phyloP scores from a whole-genome alignment of 1,140 invertebrate species.

The Drosophila sechellia region DNA sequence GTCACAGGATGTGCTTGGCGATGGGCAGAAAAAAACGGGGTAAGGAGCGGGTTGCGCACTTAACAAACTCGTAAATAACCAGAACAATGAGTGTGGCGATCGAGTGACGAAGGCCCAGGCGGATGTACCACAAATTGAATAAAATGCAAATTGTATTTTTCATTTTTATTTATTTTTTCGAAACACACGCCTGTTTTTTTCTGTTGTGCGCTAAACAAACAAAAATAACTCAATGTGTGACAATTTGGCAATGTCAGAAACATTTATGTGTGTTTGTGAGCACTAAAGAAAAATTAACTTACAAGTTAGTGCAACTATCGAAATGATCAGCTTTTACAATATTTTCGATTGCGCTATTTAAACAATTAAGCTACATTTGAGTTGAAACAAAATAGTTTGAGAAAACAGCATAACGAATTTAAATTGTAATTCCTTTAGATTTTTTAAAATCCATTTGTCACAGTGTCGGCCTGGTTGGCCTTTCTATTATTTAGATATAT shows the following conservation, averaged over 20 bases:
- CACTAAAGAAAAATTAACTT: slow-evolving; percentile 10
- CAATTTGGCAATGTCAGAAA: slow-evolving; percentile 62
- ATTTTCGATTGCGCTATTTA: too few relatives aligned
- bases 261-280: slow-evolving; percentile 5
- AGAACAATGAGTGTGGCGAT: slow-evolving; percentile 67
- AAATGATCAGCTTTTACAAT: too few relatives aligned
- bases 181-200: background rate
- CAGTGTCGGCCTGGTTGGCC: slow-evolving; percentile 3
- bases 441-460: slow-evolving; percentile 1
- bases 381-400: too few relatives aligned
- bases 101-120: slow-evolving; percentile 30
- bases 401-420: too few relatives aligned
- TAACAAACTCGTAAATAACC: slow-evolving; percentile 80
- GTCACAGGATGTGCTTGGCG: slow-evolving; percentile 15
- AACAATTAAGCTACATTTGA: too few relatives aligned
- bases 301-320: background rate
- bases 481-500: slow-evolving; percentile 44
- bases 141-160: slow-evolving; percentile 82
- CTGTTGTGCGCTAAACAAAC: slow-evolving; percentile 49
- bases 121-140: slow-evolving; percentile 73
- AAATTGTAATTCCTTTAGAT: background rate
- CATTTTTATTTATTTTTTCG: slow-evolving; percentile 44
- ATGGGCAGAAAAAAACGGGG: background rate
- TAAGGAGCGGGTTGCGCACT: slow-evolving; percentile 45
- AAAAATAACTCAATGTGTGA: slow-evolving; percentile 80